Base-by-base conservation (phyloP, 2,113 vertebrate genomes). In the Chitala chitala region DNA sequence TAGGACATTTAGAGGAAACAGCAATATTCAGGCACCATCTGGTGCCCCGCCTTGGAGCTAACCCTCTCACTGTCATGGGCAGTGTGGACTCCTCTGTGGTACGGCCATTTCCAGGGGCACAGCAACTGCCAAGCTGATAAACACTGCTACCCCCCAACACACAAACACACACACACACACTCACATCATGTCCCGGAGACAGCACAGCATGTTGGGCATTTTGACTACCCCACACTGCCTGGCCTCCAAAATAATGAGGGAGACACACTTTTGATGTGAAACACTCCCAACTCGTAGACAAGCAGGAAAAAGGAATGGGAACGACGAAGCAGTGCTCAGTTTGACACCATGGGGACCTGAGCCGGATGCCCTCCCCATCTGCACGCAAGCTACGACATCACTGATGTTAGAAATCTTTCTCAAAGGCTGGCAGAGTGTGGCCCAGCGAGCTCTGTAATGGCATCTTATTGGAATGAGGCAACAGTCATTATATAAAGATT, bases 101-200 rank as follows among this genome's bases (percentile, higher is more conserved):
- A 51, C 3, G 74, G 77, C 71, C 70, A 12, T 63, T 78, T 76
- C 70, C 68, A 58, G 77, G 20, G 69, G 64, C 61, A 63, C 17
- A 31, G n/a, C 8, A 33, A 55, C 77, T 22, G 6, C 54, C 70
- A 50, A 68, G 38, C 71, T 76, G 71, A 76, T 55, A 61, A 76
- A 59, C n/a, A n/a, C n/a, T n/a, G n/a, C 3, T 26, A 48, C 44
- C 75, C 61, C 68, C 71, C 44, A 33, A n/a, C n/a, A n/a, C n/a
- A n/a, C n/a, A n/a, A n/a, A n/a, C n/a, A n/a, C n/a, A n/a, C n/a
- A n/a, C n/a, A n/a, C n/a, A n/a, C n/a, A n/a, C n/a, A n/a, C n/a
- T n/a, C n/a, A n/a, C n/a, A n/a, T n/a, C n/a, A n/a, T n/a, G n/a
- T n/a, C n/a, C n/a, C n/a, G n/a, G n/a, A n/a, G n/a, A n/a, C n/a